Evolutionary conservation across 2,113 vertebrate species (phyloP), one percentile per base, ranked within the genome.

Genomic region (Sander lucioperca): DNA sequence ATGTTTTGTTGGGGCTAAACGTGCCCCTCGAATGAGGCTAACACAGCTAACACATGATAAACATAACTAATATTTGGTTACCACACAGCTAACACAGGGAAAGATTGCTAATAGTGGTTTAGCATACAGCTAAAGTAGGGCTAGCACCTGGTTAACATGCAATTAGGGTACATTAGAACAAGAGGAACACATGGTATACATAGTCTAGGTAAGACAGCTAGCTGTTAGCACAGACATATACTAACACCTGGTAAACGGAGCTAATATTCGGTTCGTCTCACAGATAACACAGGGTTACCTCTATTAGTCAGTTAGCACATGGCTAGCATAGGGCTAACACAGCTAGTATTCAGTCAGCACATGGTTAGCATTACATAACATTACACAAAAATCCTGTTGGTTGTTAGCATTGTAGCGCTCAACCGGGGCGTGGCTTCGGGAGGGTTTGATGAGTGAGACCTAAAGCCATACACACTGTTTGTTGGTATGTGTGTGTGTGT

Each of bases 381-480:
- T 61, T 18, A 43, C 10, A n/a, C 48, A 25, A 30, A 45, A 45
- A 23, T 3, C 25, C 6, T 45, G 7, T 9, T 19, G 27, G 16
- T n/a, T 12, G 48, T 69, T 54, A 75, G 47, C 33, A 62, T 45
- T 50, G 50, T 67, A 14, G 30, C 4, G 3, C 73, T 63, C 8
- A 69, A 14, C 47, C 19, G 9, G 71, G 88, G 79, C 33, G 73
- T 82, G 83, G 84, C 84, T 79, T 87, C 57, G 76, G 51, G 78
- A 86, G 80, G 80, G 75, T 82, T 82, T 71, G 61, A 90, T 47
- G 69, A 85, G 66, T 69, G 83, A 87, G 80, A 86, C 71, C 80
- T 80, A 89, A 91, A 92, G 90, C 90, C 91, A 91, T 90, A 93
- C 84, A 90, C 85, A 91, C 88, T 91, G 83, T 89, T 69, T 74